Evolutionary conservation across 2,888 invertebrate genomes (phyloP).

Genomic region (Sicus ferrugineus): DNA sequence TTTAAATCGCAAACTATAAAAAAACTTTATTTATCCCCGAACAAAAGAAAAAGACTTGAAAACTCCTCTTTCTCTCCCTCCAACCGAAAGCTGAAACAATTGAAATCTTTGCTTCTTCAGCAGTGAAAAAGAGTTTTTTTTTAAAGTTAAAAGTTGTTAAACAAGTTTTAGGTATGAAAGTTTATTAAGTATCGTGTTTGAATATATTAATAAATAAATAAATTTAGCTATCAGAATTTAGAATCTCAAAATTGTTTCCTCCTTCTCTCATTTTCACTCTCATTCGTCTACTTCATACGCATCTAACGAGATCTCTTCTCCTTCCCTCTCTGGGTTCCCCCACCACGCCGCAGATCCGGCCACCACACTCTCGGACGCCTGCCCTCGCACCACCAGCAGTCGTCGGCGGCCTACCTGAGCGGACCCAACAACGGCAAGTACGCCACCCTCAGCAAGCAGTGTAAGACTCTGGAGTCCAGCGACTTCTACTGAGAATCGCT

Average conservation of each 20-base stretch:
- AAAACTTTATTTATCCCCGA: too few species aligned
- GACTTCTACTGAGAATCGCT: slow-evolving; percentile 91
- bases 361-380: slow-evolving; percentile 74
- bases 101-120: too few species aligned
- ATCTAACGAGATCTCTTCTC: slow-evolving; percentile 19
- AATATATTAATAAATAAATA: background rate
- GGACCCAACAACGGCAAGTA: slow-evolving; percentile 85
- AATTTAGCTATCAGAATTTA: background rate
- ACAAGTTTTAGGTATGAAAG: background rate
- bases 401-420: slow-evolving; percentile 65
- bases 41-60: too few species aligned
- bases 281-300: background rate
- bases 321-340: background rate
- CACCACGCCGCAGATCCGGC: slow-evolving; percentile 54
- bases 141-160: too few species aligned
- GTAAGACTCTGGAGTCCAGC: slow-evolving; percentile 91
- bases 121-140: too few species aligned
- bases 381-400: slow-evolving; percentile 66
- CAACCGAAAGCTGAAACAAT: too few species aligned
- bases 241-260: background rate
- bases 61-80: too few species aligned
- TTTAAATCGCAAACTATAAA: too few species aligned
- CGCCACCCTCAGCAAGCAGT: slow-evolving; percentile 94
- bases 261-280: slow-evolving; percentile 3
- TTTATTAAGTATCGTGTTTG: background rate